phyloP scores from a whole-genome alignment of 1,140 invertebrate species.

The Stegodyphus dumicola region DNA sequence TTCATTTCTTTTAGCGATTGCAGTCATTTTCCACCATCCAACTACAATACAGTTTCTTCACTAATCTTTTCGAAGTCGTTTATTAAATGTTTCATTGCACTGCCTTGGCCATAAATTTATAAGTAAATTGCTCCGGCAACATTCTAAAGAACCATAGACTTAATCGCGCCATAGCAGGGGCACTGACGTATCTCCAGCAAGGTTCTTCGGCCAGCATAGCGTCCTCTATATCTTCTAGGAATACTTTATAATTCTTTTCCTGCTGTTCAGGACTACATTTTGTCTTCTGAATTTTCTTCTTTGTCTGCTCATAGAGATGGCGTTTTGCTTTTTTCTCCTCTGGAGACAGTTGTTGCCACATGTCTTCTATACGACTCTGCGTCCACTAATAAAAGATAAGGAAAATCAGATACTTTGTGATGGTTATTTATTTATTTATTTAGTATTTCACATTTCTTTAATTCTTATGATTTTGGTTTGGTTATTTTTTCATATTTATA shows the following conservation, averaged over 20 bases:
- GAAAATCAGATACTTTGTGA: not conserved
- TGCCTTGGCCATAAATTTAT: slow-evolving; percentile 16
- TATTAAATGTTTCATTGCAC: not conserved
- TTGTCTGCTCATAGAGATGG: slow-evolving; percentile 1
- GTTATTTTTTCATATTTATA: too few species aligned
- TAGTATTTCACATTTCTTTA: too few species aligned
- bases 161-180: not conserved
- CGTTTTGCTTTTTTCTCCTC: slow-evolving; percentile 9
- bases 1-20: too few species aligned
- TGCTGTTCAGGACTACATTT: not conserved
- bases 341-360: slow-evolving; percentile 31
- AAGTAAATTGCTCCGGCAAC: slow-evolving; percentile 8
- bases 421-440: too few species aligned
- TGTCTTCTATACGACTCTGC: slow-evolving; percentile 27
- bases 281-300: not conserved
- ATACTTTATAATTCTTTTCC: slow-evolving; percentile 18
- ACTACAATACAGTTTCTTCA: not conserved
- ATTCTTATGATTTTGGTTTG: too few species aligned
- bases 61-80: not conserved
- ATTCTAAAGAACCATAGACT: slow-evolving; percentile 4
- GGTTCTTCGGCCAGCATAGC: slow-evolving; percentile 52
- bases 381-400: slow-evolving; percentile 22
- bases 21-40: too few species aligned
- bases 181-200: slow-evolving; percentile 33
- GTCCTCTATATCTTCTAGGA: slow-evolving; percentile 28